Conservation (phyloP, 2,113 vertebrate species). For the Empidonax alnorum region DNA sequence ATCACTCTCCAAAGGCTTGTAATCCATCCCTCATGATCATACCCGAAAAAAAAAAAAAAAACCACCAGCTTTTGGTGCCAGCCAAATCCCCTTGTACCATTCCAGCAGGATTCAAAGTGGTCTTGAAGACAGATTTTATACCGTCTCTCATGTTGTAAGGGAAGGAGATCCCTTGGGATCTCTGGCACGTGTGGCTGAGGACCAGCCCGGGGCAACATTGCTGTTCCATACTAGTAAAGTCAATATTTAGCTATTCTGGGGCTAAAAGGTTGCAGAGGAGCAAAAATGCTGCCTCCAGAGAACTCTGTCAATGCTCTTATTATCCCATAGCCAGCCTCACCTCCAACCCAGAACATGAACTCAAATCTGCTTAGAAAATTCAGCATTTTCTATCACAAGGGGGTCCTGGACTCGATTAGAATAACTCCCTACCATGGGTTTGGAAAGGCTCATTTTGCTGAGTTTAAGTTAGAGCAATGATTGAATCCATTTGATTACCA, state of each 20-base stretch:
- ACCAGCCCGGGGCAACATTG: background rate
- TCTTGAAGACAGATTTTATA: background rate
- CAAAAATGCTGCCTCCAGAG: background rate
- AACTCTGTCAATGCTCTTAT: background rate
- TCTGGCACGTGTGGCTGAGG: background rate
- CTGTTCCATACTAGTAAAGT: background rate
- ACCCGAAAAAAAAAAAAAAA: background rate
- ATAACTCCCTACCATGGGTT: background rate
- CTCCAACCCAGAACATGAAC: background rate
- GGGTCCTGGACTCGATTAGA: background rate
- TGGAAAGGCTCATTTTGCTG: background rate
- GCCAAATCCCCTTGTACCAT: background rate
- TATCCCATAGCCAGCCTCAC: background rate
- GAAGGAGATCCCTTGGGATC: background rate
- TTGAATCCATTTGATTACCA: background rate
- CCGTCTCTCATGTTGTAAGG: background rate
- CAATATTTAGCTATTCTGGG: background rate
- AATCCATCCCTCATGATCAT: background rate
- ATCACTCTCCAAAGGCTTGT: background rate
- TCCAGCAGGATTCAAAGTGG: background rate
- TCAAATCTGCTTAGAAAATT: background rate
- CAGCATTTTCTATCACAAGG: background rate
- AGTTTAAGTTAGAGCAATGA: constrained; percentile 22
- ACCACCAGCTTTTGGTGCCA: background rate
- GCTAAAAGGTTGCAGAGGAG: background rate